Evolutionary conservation across 2,888 invertebrate genomes (phyloP), one percentile per base, ranked within the genome.

Genomic region (Mycogona germanica): DNA sequence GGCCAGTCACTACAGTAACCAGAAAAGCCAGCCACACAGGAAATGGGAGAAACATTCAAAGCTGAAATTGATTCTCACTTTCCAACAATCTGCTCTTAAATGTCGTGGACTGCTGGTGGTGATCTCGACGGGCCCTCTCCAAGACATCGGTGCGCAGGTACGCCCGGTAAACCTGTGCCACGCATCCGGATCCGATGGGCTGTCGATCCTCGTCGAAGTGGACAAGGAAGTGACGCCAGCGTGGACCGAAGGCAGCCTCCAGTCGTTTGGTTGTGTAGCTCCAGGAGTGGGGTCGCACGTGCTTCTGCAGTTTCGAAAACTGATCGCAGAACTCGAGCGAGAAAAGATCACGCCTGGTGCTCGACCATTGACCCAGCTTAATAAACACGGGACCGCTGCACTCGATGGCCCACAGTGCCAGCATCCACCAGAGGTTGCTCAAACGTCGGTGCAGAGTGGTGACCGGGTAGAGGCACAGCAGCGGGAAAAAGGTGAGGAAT

Each of bases 301-400:
- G 57, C 7, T 66, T 63, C 53, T 73, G 73, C 2, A 74, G 63
- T 7, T 57, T 62, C 6, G 68, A 63, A 9, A 73, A 65, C 3
- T 60, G 60, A 25, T 65, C 63, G 61, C 74, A 75, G 57, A 75
- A 63, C 29, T 72, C 67, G 45, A 66, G 64, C 2, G 72, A 66
- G 58, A 75, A 74, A 30, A 75, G 57, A 60, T 75, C 74, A 41
- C 71, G 62, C 14, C 74, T 60, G 4, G 73, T 75, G 25, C 72
- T 68, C 26, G 71, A 68, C 75, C 75, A 75, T 60, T 75, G 75
- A 2, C 73, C 73, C 21, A 75, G 65, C 62, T 75, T 75, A 25
- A 74, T 65, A 50, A 73, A 72, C n/a, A 73, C 70, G 2, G 75
- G 73, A 0, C 75, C 75, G 41, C 71, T 64, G 46, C 62, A 60